A percentile compares a stretch with the other conserved stretches of the same genome.
phyloP scores from a whole-genome alignment of 1,140 invertebrate species.

The Phenacoccus solenopsis region DNA sequence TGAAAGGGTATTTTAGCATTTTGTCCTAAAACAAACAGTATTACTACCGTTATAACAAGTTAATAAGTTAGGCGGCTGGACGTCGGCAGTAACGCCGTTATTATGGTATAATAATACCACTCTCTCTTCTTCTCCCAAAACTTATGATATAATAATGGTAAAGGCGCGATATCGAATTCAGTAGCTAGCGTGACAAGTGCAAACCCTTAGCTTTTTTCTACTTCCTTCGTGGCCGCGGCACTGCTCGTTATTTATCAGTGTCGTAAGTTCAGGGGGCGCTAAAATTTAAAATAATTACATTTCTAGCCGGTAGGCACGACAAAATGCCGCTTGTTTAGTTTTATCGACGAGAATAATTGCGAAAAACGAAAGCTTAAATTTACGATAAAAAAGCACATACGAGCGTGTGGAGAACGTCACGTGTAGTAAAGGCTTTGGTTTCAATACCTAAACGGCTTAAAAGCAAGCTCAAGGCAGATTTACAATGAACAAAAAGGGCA shows the following conservation, averaged over 20 bases:
- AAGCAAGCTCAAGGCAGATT: too few relatives aligned
- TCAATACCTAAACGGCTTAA: too few relatives aligned
- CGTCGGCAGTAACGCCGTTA: not conserved
- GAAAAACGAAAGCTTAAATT: too few relatives aligned
- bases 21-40: not conserved
- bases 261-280: not conserved
- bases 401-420: too few relatives aligned
- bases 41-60: not conserved
- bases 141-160: too few relatives aligned
- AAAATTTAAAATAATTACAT: not conserved
- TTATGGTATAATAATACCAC: not conserved
- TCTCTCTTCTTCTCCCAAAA: not conserved
- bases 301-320: not conserved
- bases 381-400: too few relatives aligned
- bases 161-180: too few relatives aligned
- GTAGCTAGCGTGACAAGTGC: not conserved
- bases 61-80: constrained; percentile 1
- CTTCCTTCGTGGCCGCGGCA: not conserved
- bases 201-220: not conserved
- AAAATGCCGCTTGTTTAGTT: constrained; percentile 2
- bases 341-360: too few relatives aligned
- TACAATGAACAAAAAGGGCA: too few relatives aligned
- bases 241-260: not conserved
- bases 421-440: too few relatives aligned
- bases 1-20: not conserved